Evolutionary conservation across 2,797 vertebrate species (phyloP).

Genomic region (Muscicapa striata): DNA sequence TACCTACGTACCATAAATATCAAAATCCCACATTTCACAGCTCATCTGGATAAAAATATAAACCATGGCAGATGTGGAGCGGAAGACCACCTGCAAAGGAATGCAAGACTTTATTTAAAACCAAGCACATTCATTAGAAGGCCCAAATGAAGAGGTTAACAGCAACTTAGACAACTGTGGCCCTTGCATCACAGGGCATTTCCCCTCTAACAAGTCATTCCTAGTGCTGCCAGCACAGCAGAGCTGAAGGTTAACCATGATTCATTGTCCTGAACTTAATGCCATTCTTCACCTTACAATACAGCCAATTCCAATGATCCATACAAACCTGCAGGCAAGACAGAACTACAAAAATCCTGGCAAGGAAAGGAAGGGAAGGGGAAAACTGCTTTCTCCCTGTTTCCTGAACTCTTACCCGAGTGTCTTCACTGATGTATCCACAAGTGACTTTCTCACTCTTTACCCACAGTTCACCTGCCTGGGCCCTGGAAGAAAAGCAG

Average conservation of each 20-base stretch:
- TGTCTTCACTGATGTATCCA: constrained; percentile 97
- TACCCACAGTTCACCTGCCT: constrained; percentile 96
- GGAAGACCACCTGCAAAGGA: constrained; percentile 90
- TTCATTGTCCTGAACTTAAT: not conserved
- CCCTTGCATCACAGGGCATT: not conserved
- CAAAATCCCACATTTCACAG: constrained; percentile 99
- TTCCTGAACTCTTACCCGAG: constrained; percentile 81
- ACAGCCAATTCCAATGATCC: not conserved
- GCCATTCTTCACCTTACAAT: not conserved
- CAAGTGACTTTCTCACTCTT: constrained; percentile 98
- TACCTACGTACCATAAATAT: constrained; percentile 89
- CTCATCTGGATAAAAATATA: constrained; percentile 99
- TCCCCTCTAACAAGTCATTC: not conserved
- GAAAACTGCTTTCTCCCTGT: not conserved
- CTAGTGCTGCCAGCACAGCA: not conserved
- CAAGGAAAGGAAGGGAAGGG: not conserved
- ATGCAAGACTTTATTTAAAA: not conserved
- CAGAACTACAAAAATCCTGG: not conserved
- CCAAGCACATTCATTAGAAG: not conserved
- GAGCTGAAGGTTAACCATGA: not conserved
- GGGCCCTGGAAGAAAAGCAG: constrained; percentile 82
- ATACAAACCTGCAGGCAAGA: not conserved
- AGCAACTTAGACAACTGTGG: not conserved
- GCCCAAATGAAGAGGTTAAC: not conserved
- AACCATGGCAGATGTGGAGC: constrained; percentile 97